Evolutionary conservation across 1,140 invertebrate genomes (phyloP).

Genomic region (Centruroides vittatus): DNA sequence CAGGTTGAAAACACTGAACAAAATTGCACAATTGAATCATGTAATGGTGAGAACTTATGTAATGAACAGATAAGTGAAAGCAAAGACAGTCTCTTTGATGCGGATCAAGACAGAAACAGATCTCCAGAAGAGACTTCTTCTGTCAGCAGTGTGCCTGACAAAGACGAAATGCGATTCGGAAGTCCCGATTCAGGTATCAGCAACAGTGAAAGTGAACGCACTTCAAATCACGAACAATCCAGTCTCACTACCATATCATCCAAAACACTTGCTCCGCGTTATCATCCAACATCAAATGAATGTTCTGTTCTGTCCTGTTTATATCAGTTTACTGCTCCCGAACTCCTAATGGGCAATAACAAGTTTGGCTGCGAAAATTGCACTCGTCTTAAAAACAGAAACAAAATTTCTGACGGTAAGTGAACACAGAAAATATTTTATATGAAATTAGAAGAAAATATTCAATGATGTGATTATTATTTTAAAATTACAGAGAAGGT

Average conservation of each 20-base stretch:
- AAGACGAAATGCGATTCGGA: not conserved
- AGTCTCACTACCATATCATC: constrained; percentile 13
- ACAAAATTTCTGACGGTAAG: constrained; percentile 10
- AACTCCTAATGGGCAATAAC: constrained; percentile 77
- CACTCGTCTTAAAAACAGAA: constrained; percentile 39
- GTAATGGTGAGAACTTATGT: no score
- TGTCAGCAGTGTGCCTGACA: no score
- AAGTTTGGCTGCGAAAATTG: constrained; percentile 84
- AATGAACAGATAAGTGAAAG: not conserved
- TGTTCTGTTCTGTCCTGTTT: constrained; percentile 64
- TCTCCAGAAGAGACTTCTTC: not conserved
- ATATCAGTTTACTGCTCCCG: constrained; percentile 76
- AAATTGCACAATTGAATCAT: no score
- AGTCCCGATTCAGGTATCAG: not conserved
- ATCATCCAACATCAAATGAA: constrained; percentile 56
- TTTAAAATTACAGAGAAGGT: constrained; percentile 18
- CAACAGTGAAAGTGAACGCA: not conserved
- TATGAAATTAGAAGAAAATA: no score
- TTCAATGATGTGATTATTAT: not conserved
- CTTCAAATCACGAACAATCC: no score
- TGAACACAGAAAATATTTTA: not conserved
- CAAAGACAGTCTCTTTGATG: not conserved
- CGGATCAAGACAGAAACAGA: not conserved
- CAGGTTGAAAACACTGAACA: no score
- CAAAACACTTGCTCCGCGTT: constrained; percentile 33